Conservation (phyloP, 2,113 vertebrate species). For the Puffinus mauretanicus region DNA sequence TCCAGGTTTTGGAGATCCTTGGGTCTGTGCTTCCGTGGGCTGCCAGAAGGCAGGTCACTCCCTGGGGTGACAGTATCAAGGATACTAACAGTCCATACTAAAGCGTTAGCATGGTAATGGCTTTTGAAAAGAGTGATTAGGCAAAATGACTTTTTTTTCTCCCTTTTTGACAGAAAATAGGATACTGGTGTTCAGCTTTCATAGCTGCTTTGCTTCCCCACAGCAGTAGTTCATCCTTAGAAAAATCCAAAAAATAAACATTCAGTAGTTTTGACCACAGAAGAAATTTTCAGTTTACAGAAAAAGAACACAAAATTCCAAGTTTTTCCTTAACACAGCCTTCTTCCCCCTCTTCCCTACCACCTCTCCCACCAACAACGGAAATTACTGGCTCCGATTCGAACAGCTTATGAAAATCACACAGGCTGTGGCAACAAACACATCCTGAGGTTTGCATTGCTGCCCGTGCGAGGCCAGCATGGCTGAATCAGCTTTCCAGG, state of each 20-base stretch:
- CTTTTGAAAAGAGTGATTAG: neutral
- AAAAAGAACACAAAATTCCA: neutral
- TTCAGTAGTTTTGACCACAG: neutral
- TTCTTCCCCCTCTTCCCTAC: neutral
- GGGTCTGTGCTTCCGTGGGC: neutral
- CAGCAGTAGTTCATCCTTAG: neutral
- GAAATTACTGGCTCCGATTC: neutral
- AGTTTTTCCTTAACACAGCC: neutral
- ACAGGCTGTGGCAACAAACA: neutral
- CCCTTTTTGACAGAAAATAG: neutral
- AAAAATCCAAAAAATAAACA: neutral
- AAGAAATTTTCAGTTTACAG: neutral
- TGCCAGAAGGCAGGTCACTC: neutral
- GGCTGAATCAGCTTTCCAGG: neutral
- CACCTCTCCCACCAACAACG: neutral
- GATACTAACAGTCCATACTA: neutral
- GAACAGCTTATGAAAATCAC: neutral
- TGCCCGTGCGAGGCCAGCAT: fast-evolving
- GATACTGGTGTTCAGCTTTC: neutral
- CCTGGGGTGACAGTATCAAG: neutral
- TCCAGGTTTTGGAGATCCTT: neutral
- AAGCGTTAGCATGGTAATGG: neutral
- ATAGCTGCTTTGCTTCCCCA: neutral
- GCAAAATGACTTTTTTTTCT: neutral
- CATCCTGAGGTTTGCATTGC: neutral